A percentile compares a stretch with the other conserved stretches of the same genome.
These are phyloP conservation scores for Otolemur garnettii DNA, from an alignment of 2,113 vertebrate species.

Conservation along the genomic window DNA sequence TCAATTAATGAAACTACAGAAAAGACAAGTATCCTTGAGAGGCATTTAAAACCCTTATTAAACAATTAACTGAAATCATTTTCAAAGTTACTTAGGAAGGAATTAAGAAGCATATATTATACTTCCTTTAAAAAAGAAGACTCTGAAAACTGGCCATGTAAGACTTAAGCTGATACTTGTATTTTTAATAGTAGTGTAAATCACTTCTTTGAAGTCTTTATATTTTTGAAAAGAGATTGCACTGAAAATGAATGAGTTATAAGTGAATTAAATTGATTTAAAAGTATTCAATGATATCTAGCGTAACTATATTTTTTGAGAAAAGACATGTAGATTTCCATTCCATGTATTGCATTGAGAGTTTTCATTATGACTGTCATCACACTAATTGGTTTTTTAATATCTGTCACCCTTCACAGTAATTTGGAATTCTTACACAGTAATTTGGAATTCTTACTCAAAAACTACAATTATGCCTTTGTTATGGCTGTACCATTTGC, in stretches of 20 bases:
- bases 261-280: slow-evolving; percentile 70
- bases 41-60: slow-evolving; percentile 54
- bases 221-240: slow-evolving; percentile 55
- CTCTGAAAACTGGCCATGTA: background rate
- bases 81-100: slow-evolving; percentile 46
- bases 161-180: slow-evolving; percentile 53
- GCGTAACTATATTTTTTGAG: slow-evolving; percentile 51
- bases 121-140: slow-evolving; percentile 7
- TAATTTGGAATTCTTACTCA: slow-evolving; percentile 37
- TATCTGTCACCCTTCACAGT: slow-evolving; percentile 19
- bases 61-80: slow-evolving; percentile 60
- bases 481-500: background rate
- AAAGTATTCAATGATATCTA: slow-evolving; percentile 68
- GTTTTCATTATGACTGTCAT: slow-evolving; percentile 61
- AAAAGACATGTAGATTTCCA: slow-evolving; percentile 3
- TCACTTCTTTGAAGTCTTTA: slow-evolving; percentile 72
- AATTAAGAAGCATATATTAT: slow-evolving; percentile 62
- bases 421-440: slow-evolving; percentile 45
- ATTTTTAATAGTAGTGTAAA: slow-evolving; percentile 64
- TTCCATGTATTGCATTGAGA: slow-evolving; percentile 61
- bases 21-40: slow-evolving; percentile 55
- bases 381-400: slow-evolving; percentile 59
- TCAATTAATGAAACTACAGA: background rate
- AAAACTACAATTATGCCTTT: slow-evolving; percentile 17
- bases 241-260: slow-evolving; percentile 63